phyloP scores from a whole-genome alignment of 2,797 vertebrate species.

The Neosilurus hyrtlii region DNA sequence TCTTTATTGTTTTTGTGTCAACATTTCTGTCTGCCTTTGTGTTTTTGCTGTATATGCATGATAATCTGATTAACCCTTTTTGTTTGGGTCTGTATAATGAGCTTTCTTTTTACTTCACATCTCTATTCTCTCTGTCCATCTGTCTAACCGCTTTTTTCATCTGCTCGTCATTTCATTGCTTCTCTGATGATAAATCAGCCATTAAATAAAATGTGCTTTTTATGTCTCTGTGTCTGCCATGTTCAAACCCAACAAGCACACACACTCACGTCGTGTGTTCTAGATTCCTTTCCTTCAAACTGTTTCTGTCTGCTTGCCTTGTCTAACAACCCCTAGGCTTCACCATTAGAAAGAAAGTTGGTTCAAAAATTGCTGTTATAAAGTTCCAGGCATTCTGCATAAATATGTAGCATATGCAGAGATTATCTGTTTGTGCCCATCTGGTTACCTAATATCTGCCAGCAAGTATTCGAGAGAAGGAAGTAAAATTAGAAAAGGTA shows the following conservation, averaged over 20 bases:
- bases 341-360: not conserved
- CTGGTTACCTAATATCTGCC: constrained; percentile 18
- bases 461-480: not conserved
- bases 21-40: constrained; percentile 1
- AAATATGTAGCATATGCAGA: not conserved
- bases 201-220: constrained; percentile 66
- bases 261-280: not conserved
- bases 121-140: constrained; percentile 49
- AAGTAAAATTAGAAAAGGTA: not conserved
- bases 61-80: not conserved
- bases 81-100: not conserved
- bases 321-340: too few relatives aligned
- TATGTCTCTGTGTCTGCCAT: constrained; percentile 38
- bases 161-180: constrained; percentile 41
- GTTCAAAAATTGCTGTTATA: not conserved
- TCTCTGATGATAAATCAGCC: constrained; percentile 5
- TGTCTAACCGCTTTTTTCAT: constrained; percentile 37
- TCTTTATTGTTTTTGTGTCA: not conserved
- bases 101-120: constrained; percentile 14
- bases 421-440: constrained; percentile 38
- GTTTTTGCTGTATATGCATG: not conserved
- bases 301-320: not conserved
- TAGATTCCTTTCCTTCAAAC: not conserved
- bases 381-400: not conserved
- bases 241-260: not conserved